Percentiles rank a stretch among this genome's conserved stretches.
Conservation (phyloP, 2,797 vertebrate species). For the Acrocephalus scirpaceus region DNA sequence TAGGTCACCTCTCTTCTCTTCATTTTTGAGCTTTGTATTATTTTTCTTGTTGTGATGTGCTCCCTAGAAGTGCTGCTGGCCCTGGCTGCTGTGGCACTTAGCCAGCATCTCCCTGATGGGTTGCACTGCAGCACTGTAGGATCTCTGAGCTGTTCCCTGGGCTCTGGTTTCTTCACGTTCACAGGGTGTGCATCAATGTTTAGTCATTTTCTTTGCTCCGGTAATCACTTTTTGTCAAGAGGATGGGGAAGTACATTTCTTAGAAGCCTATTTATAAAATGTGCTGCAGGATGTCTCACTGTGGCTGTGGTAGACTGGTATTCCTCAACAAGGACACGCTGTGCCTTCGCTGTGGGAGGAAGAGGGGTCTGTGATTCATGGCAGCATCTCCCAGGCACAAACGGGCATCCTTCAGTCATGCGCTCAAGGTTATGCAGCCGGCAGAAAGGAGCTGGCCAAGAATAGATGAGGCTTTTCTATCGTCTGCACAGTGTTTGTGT, state of each 20-base stretch:
- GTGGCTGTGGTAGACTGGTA: neutral
- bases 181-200: neutral
- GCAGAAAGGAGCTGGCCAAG: neutral
- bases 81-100: neutral
- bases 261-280: neutral
- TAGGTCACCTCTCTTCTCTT: neutral
- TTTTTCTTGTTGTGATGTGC: neutral
- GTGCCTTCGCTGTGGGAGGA: neutral
- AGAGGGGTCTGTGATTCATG: constrained; percentile 21
- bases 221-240: neutral
- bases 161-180: neutral
- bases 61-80: neutral
- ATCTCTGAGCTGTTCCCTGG: neutral
- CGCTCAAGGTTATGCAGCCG: neutral
- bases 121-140: neutral
- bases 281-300: neutral
- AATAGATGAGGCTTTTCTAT: neutral
- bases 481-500: neutral
- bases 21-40: neutral
- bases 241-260: neutral
- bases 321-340: neutral
- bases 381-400: neutral
- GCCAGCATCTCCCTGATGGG: neutral
- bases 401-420: constrained; percentile 5
- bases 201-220: neutral